Evolutionary conservation across 2,113 vertebrate genomes (phyloP).

Genomic region (Dromas ardeola): DNA sequence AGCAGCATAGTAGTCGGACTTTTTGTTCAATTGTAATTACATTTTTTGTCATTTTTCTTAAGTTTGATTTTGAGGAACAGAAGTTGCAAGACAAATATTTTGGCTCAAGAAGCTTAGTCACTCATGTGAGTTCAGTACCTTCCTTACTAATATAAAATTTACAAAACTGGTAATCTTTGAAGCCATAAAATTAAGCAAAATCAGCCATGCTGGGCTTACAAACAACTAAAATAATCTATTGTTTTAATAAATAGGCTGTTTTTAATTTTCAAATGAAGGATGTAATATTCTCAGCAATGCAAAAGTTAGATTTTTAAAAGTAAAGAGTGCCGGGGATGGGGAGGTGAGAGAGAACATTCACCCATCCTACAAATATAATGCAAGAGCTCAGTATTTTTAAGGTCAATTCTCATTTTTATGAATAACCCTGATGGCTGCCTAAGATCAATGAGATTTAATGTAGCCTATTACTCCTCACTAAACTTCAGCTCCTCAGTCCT

Average conservation of each 20-base stretch:
- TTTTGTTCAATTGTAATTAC: neutral
- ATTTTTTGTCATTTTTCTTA: neutral
- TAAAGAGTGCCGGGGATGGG: neutral
- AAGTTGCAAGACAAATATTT: neutral
- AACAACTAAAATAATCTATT: neutral
- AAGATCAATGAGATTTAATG: neutral
- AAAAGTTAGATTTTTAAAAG: neutral
- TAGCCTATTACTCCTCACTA: neutral
- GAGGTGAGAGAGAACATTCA: neutral
- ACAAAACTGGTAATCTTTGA: neutral
- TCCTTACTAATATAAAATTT: neutral
- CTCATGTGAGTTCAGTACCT: neutral
- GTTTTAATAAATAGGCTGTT: neutral
- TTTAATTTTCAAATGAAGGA: neutral
- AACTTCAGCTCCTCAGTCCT: neutral
- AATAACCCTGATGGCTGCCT: neutral
- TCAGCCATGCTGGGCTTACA: neutral
- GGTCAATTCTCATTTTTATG: neutral
- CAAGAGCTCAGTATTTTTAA: neutral
- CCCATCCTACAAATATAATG: neutral
- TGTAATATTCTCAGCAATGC: neutral
- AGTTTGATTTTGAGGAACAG: neutral
- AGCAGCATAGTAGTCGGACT: neutral
- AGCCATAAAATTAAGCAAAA: neutral
- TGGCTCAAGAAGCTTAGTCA: neutral